phyloP scores from a whole-genome alignment of 1,140 invertebrate species.

The Oedothorax gibbosus region DNA sequence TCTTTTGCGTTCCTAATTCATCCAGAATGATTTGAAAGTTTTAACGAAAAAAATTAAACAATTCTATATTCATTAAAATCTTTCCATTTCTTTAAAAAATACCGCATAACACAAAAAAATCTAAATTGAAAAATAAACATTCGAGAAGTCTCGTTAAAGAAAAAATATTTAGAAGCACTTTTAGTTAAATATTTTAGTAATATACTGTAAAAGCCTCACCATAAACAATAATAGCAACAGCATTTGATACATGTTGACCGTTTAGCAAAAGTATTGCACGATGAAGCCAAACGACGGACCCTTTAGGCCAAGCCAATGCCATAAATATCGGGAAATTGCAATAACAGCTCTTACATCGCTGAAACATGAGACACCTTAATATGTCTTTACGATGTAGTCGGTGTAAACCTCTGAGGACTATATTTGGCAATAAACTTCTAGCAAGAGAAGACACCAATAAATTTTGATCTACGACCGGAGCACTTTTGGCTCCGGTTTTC shows the following conservation, averaged over 20 bases:
- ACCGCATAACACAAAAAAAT: too few relatives aligned
- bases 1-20: too few relatives aligned
- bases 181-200: too few relatives aligned
- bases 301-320: not conserved
- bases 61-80: too few relatives aligned
- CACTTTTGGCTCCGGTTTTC: constrained; percentile 18
- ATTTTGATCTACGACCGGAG: constrained; percentile 8
- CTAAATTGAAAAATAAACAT: too few relatives aligned
- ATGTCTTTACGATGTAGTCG: constrained; percentile 16
- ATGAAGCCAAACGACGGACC: not conserved
- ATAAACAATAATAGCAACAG: too few relatives aligned
- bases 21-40: too few relatives aligned
- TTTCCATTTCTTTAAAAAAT: too few relatives aligned
- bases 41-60: too few relatives aligned
- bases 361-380: constrained; percentile 22
- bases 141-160: too few relatives aligned
- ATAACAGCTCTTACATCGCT: constrained; percentile 12
- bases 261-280: not conserved
- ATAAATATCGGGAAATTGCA: constrained; percentile 31
- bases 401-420: constrained; percentile 13
- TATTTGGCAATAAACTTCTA: constrained; percentile 21
- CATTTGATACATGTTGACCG: constrained; percentile 5
- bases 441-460: constrained; percentile 18
- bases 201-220: too few relatives aligned
- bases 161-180: too few relatives aligned